phyloP scores from a whole-genome alignment of 2,797 vertebrate species.

The Molossus molossus region DNA sequence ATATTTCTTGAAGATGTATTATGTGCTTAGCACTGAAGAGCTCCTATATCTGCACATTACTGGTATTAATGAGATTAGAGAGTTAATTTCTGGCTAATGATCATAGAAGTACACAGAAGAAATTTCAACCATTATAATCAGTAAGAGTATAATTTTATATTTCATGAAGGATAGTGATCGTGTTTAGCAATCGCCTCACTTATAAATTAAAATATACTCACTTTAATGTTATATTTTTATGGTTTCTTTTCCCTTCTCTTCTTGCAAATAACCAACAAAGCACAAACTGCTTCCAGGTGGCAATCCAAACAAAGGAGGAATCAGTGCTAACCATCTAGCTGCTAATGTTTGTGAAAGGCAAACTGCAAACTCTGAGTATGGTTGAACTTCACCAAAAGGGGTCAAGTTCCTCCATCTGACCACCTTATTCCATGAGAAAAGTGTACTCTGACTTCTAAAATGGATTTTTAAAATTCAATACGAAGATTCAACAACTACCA shows the following conservation, averaged over 20 bases:
- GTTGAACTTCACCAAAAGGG: slow-evolving; percentile 3
- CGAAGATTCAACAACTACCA: slow-evolving; percentile 30
- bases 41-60: slow-evolving; percentile 6
- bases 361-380: neutral
- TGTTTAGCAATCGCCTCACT: neutral
- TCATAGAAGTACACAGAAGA: slow-evolving; percentile 13
- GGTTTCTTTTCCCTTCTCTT: slow-evolving; percentile 25
- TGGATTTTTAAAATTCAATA: slow-evolving; percentile 43
- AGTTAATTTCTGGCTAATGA: slow-evolving; percentile 54
- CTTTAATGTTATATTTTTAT: slow-evolving; percentile 14
- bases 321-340: neutral
- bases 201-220: neutral
- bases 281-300: neutral
- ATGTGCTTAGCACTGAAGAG: slow-evolving; percentile 5
- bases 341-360: slow-evolving; percentile 44
- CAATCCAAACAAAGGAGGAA: neutral
- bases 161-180: neutral
- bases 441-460: slow-evolving; percentile 33
- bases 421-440: neutral
- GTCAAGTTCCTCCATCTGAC: neutral
- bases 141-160: slow-evolving; percentile 17
- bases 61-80: neutral
- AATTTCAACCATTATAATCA: slow-evolving; percentile 14
- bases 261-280: neutral
- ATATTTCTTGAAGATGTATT: slow-evolving; percentile 55